A percentile compares a stretch with the other conserved stretches of the same genome.
Evolutionary conservation across 2,113 vertebrate species (phyloP).

Genomic region (Seriola quinqueradiata): DNA sequence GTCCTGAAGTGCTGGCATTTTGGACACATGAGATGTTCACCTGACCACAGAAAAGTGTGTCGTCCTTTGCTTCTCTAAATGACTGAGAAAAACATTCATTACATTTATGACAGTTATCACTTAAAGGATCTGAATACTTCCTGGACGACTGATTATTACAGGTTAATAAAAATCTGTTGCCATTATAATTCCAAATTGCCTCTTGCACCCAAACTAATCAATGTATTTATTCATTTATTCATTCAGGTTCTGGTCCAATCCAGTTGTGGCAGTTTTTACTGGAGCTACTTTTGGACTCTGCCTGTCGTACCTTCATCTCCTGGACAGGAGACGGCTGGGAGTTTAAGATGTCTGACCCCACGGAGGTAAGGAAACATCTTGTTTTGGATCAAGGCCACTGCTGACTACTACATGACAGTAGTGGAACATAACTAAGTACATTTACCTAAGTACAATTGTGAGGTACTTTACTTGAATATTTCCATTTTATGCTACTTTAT

Average conservation of each 20-base stretch:
- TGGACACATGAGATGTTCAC: too few species aligned
- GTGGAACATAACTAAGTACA: background rate
- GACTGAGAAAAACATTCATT: too few species aligned
- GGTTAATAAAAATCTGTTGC: background rate
- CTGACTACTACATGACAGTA: background rate
- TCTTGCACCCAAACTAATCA: background rate
- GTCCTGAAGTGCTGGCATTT: too few species aligned
- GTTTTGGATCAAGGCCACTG: background rate
- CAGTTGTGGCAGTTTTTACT: constrained; percentile 89
- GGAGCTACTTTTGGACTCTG: constrained; percentile 86
- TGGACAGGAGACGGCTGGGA: constrained; percentile 91
- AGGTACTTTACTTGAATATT: background rate
- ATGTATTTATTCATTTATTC: background rate
- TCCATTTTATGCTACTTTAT: too few species aligned
- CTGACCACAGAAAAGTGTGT: too few species aligned
- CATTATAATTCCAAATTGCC: background rate
- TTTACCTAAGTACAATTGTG: background rate
- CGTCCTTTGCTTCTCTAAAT: too few species aligned
- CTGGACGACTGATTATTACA: background rate
- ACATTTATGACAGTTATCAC: too few species aligned
- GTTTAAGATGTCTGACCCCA: constrained; percentile 89
- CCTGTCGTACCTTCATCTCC: constrained; percentile 85
- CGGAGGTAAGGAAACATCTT: constrained; percentile 78
- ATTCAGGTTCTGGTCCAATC: constrained; percentile 85
- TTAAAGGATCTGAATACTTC: background rate